phyloP scores from a whole-genome alignment of 2,888 invertebrate species.

The Penaeus monodon region DNA sequence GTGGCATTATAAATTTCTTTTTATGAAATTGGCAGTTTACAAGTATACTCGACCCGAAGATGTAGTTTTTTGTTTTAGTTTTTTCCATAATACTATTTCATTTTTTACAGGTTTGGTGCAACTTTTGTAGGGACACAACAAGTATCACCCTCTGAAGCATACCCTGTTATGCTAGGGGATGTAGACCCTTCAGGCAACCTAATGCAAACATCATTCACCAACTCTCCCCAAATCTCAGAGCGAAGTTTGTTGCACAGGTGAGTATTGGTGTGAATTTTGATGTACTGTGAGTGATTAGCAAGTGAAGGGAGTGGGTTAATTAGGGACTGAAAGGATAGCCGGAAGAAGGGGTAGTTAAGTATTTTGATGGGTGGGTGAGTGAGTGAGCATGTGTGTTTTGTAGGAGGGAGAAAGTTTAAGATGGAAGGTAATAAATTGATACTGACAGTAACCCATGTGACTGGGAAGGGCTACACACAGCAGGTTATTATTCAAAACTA shows the following conservation, averaged over 20 bases:
- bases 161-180: constrained; percentile 94
- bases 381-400: neutral
- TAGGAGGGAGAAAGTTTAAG: neutral
- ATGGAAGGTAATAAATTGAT: neutral
- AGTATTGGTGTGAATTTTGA: constrained; percentile 14
- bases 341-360: too few relatives aligned
- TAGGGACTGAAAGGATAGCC: too few relatives aligned
- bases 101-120: constrained; percentile 83
- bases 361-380: too few relatives aligned
- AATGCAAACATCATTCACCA: constrained; percentile 97
- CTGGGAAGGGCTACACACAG: too few relatives aligned
- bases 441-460: too few relatives aligned
- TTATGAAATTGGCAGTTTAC: too few relatives aligned
- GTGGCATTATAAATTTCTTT: neutral
- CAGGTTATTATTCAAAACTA: too few relatives aligned
- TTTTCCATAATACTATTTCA: neutral
- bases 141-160: constrained; percentile 89
- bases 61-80: neutral
- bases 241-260: constrained; percentile 87
- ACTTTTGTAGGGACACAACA: constrained; percentile 97
- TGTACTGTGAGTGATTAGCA: constrained; percentile 10
- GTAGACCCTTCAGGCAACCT: constrained; percentile 93
- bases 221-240: constrained; percentile 81
- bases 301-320: neutral
- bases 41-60: neutral